phyloP scores from a whole-genome alignment of 2,888 invertebrate genomes.

The Alloscopus bannaensis region DNA sequence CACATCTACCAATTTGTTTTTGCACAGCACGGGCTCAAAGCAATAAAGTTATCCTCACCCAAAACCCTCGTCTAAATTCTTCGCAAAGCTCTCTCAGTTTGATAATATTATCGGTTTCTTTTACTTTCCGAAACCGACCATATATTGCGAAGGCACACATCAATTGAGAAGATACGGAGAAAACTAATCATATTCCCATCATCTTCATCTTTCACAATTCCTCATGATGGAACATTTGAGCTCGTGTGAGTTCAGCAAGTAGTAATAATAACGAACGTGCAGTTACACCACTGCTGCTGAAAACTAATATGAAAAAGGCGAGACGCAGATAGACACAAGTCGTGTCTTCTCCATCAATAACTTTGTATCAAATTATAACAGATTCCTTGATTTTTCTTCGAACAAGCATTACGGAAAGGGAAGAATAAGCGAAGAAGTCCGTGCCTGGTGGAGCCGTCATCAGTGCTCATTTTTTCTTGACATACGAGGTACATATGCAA shows the following conservation, averaged over 20 bases:
- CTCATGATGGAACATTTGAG: not conserved
- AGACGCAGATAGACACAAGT: slow-evolving; percentile 11
- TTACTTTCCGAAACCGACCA: not conserved
- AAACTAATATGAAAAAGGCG: slow-evolving; percentile 9
- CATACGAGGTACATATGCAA: slow-evolving; percentile 1
- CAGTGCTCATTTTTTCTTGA: slow-evolving; percentile 11
- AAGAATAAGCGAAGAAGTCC: not conserved
- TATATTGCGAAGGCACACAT: not conserved
- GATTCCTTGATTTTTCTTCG: slow-evolving; percentile 3
- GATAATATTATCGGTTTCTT: slow-evolving; percentile 22
- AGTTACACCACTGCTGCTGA: no score
- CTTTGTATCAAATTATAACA: slow-evolving; percentile 33
- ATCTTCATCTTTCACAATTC: slow-evolving; percentile 2
- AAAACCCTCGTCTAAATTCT: not conserved
- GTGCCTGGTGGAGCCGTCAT: slow-evolving; percentile 33
- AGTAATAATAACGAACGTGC: slow-evolving; percentile 20
- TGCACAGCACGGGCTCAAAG: no score
- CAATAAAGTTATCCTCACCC: slow-evolving; percentile 22
- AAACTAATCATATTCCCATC: slow-evolving; percentile 19
- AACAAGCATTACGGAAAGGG: not conserved
- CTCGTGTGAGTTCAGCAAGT: not conserved
- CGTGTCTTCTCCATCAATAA: slow-evolving; percentile 30
- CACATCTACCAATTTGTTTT: no score
- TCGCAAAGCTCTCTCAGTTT: not conserved
- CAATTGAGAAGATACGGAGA: not conserved